phyloP scores from a whole-genome alignment of 1,140 invertebrate species.

The Drosophila tristis region DNA sequence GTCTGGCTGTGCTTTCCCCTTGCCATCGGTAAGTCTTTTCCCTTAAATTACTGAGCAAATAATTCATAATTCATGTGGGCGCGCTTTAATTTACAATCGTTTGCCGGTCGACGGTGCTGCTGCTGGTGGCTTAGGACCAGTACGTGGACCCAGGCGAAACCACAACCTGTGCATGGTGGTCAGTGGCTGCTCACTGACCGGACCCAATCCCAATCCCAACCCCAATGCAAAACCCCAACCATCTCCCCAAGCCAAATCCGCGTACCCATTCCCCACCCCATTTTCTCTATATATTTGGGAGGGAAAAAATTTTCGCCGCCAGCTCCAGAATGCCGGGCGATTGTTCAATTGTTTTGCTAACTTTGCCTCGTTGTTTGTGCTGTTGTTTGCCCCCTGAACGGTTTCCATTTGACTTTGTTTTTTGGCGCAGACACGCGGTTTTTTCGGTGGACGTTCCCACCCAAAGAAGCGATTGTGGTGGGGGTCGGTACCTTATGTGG shows the following conservation, averaged over 20 bases:
- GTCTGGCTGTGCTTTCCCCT: neutral
- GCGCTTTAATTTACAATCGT: conserved; percentile 51
- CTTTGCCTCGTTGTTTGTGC: conserved; percentile 67
- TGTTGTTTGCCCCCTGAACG: conserved; percentile 58
- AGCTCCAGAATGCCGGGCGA: conserved; percentile 69
- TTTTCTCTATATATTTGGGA: conserved; percentile 9
- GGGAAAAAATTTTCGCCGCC: conserved; percentile 48
- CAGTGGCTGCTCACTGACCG: conserved; percentile 44
- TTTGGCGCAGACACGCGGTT: conserved; percentile 80
- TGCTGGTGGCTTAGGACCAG: neutral
- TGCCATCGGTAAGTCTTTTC: neutral
- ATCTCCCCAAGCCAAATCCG: conserved; percentile 11
- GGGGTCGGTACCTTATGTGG: neutral
- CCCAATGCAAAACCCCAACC: conserved; percentile 9
- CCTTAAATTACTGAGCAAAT: conserved; percentile 28
- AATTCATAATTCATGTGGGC: conserved; percentile 33
- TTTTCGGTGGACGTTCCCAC: conserved; percentile 42
- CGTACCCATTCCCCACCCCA: conserved; percentile 7
- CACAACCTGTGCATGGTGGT: conserved; percentile 65
- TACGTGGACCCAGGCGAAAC: conserved; percentile 34
- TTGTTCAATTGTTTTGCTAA: conserved; percentile 82
- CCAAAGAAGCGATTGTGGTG: neutral
- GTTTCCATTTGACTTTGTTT: conserved; percentile 81
- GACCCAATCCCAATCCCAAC: conserved; percentile 34
- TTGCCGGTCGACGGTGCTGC: conserved; percentile 8